Percentiles rank a stretch among this genome's conserved stretches.
Evolutionary conservation across 2,888 invertebrate species (phyloP).

Genomic region (Lepidocyrtinus sp.): DNA sequence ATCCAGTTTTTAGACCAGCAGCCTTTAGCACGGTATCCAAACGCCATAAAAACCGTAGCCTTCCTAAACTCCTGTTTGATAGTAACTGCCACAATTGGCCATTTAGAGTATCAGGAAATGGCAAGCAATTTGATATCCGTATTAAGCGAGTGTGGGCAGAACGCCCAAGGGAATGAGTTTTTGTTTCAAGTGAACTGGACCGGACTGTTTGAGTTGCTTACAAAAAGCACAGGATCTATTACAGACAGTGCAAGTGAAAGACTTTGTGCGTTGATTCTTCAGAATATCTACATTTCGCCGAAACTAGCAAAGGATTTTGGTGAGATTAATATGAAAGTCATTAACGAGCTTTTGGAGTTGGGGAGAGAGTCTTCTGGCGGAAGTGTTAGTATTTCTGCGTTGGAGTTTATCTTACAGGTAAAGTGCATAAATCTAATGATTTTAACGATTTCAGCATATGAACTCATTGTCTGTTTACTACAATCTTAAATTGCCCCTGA

Average conservation of each 20-base stretch:
- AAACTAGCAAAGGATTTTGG: conserved; percentile 59
- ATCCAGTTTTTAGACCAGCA: conserved; percentile 48
- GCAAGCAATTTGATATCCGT: conserved; percentile 35
- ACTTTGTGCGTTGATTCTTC: conserved; percentile 47
- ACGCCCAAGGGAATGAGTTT: conserved; percentile 61
- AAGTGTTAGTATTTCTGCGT: conserved; percentile 25
- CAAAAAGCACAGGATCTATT: conserved; percentile 17
- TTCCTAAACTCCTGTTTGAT: conserved; percentile 39
- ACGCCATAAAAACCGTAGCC: conserved; percentile 49
- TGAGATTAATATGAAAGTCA: conserved; percentile 40
- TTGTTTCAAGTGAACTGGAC: conserved; percentile 65
- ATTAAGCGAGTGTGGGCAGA: conserved; percentile 51
- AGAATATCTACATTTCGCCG: conserved; percentile 66
- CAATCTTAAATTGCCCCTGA: neutral
- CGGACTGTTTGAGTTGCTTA: conserved; percentile 52
- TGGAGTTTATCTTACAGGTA: conserved; percentile 64
- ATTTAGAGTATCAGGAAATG: conserved; percentile 24
- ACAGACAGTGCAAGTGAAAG: conserved; percentile 25
- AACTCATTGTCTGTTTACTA: too few species aligned
- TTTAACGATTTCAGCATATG: too few species aligned
- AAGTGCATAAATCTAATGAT: too few species aligned
- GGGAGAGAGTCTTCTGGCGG: conserved; percentile 6
- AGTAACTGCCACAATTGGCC: conserved; percentile 30
- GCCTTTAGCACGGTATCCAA: conserved; percentile 63
- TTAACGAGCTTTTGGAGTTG: conserved; percentile 52